Evolutionary conservation across 1,140 invertebrate species (phyloP), one percentile per base, ranked within the genome.

Genomic region (Melanaphis sacchari): DNA sequence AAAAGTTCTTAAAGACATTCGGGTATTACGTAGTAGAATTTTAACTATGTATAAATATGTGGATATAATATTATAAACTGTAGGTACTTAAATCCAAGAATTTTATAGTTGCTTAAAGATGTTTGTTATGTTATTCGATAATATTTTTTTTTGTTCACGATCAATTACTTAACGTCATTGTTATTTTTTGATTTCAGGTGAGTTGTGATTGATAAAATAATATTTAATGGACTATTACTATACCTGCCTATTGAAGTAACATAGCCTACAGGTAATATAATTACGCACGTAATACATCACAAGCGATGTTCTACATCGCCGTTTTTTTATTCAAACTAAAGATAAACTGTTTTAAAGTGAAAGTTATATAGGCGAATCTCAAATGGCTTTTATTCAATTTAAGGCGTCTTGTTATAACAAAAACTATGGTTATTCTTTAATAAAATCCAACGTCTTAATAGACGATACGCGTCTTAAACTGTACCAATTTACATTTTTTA

Each of bases 121-220:
- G 26, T 59, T 59, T 31, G 54, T 26, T 26, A 66, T 15, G n/a
- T n/a, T 5, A 18, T 66, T 66, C 5, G 2, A 18, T 66, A 66
- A n/a, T 66, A n/a, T n/a, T 66, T n/a, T 4, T n/a, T 66, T n/a
- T 66, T 18, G 15, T 66, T 66, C 31, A 66, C 59, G 3, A 66
- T 66, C 15, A 66, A 66, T 66, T 66, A 66, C 31, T n/a, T n/a
- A 66, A 66, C 31, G 0, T 22, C 11, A 7, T 52, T 4, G 24
- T 54, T 89, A 5, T 89, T 89, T 38, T 89, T 89, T 89, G 46
- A 89, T 89, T 89, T 9, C 49, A 89, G 87, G 49, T 52, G 22
- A 89, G 87, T 89, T 89, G 24, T 52, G 46, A 89, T 89, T 89
- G 87, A 52, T 89, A 52, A 89, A 89, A 89, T 24, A 0, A 26